Evolutionary conservation across 1,140 invertebrate genomes (phyloP).

Genomic region (Scaptodrosophila lebanonensis): DNA sequence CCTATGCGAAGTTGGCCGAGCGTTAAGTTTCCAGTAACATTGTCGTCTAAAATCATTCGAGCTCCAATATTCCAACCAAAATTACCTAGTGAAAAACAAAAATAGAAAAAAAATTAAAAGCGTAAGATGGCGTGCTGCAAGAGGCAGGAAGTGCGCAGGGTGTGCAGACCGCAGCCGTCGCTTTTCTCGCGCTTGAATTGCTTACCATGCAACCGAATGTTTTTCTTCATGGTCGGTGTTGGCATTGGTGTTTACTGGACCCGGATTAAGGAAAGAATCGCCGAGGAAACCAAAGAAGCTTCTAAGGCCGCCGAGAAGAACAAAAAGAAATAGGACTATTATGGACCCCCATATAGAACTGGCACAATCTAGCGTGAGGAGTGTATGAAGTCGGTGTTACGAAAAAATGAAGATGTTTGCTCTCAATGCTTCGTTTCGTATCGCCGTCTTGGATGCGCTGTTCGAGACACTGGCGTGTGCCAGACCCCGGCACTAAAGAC

Average conservation of each 20-base stretch:
- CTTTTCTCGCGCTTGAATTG: constrained; percentile 53
- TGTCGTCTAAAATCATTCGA: constrained; percentile 4
- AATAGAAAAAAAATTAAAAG: not conserved
- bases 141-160: constrained; percentile 26
- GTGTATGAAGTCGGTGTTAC: too few relatives aligned
- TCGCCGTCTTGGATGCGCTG: too few relatives aligned
- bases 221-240: constrained; percentile 50
- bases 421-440: too few relatives aligned
- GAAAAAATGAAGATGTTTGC: too few relatives aligned
- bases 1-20: too few relatives aligned
- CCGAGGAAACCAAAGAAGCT: constrained; percentile 9
- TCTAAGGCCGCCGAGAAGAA: constrained; percentile 5
- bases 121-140: constrained; percentile 35
- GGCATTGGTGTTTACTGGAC: constrained; percentile 26
- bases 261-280: constrained; percentile 16
- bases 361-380: not conserved
- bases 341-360: too few relatives aligned
- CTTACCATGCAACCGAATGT: constrained; percentile 39
- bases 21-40: too few relatives aligned
- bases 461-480: too few relatives aligned
- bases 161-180: constrained; percentile 33
- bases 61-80: not conserved
- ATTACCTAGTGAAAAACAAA: not conserved
- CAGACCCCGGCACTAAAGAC: too few relatives aligned
- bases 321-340: constrained; percentile 17